A percentile compares a stretch with the other conserved stretches of the same genome.
These are phyloP conservation scores for Pampusana beccarii DNA, from an alignment of 2,113 vertebrate species.

Conservation along the genomic window DNA sequence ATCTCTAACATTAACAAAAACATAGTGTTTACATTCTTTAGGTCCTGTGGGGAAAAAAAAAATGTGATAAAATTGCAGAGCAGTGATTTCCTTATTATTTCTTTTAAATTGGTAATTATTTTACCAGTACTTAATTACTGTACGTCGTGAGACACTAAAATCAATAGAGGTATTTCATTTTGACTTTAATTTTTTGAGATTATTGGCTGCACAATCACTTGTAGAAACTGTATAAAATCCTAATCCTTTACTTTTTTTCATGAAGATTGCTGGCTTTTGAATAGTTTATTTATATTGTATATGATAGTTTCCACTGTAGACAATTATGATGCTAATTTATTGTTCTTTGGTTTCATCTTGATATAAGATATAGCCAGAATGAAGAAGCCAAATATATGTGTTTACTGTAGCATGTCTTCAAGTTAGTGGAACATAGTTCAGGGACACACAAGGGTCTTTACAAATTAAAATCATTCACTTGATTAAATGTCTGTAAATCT, in stretches of 20 bases:
- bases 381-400: slow-evolving; percentile 93
- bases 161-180: slow-evolving; percentile 89
- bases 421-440: slow-evolving; percentile 81
- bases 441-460: slow-evolving; percentile 79
- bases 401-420: slow-evolving; percentile 92
- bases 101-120: slow-evolving; percentile 86
- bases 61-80: slow-evolving; percentile 87
- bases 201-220: slow-evolving; percentile 83
- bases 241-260: slow-evolving; percentile 77
- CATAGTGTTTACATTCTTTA: slow-evolving; percentile 97
- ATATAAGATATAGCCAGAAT: slow-evolving; percentile 87
- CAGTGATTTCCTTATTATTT: slow-evolving; percentile 89
- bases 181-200: slow-evolving; percentile 83
- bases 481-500: slow-evolving; percentile 83
- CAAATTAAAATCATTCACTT: slow-evolving; percentile 76
- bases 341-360: slow-evolving; percentile 91
- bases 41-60: slow-evolving; percentile 82
- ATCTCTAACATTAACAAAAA: slow-evolving; percentile 84
- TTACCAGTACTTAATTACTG: slow-evolving; percentile 87
- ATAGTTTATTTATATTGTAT: slow-evolving; percentile 94
- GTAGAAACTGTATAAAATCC: slow-evolving; percentile 84
- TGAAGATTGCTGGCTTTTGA: slow-evolving; percentile 85
- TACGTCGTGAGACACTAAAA: slow-evolving; percentile 99
- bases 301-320: slow-evolving; percentile 94
- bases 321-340: slow-evolving; percentile 98